Base-by-base conservation (phyloP, 2,888 invertebrate genomes). In the Drosophila borborema region DNA sequence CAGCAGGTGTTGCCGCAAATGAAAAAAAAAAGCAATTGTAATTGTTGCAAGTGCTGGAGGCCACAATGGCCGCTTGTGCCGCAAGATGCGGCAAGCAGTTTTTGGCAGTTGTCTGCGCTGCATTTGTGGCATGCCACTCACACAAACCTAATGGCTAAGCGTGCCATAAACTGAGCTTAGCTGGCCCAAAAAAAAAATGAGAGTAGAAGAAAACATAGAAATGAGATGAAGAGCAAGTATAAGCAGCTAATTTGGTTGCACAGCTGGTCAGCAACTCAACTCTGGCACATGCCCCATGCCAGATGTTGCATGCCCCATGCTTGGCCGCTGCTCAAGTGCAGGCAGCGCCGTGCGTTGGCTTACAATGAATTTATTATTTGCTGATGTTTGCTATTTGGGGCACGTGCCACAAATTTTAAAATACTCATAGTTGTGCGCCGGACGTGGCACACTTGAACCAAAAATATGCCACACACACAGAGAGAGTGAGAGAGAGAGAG, bases 331-430 rank as follows among this genome's bases (percentile, higher is more conserved):
- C 56, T 46, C 31, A 43, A 65, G 74, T 78, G 54, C 51, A 54
- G 65, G 60, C 56, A 64, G 59, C 41, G 68, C 65, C 70, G 71
- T 66, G 72, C 73, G 62, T 49, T 71, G 74, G 77, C 84, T 82
- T 74, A 86, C 78, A 86, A 78, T 73, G 89, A 89, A 90, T 89
- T 90, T 90, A 90, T 90, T 91, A 87, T 91, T 90, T 91, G 90
- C 88, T 91, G 82, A 90, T 91, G 89, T 89, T 90, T 91, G 82
- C 91, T 82, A 91, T 90, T 90, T 90, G 79, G 77, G 75, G 90
- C 90, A 90, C 91, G 90, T 91, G 90, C 87, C 74, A 65, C 77
- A 90, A 91, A 90, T 90, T 91, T 84, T 80, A 79, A 87, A 87
- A 86, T 77, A 77, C 74, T 81, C 74, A 78, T 74, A 82, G 86